Evolutionary conservation across 2,888 invertebrate species (phyloP).

Genomic region (Dromius quadrimaculatus): DNA sequence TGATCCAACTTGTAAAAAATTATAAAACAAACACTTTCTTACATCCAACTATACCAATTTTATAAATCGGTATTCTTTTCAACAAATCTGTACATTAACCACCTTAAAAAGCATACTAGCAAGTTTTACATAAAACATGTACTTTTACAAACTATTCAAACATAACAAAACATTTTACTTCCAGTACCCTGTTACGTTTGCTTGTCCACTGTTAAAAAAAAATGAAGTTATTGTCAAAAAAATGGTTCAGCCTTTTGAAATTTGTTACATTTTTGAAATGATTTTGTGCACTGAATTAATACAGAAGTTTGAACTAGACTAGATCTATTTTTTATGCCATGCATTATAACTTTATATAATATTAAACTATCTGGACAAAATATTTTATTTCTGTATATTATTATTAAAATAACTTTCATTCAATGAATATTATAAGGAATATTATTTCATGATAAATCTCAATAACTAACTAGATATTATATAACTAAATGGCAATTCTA

Average conservation of each 20-base stretch:
- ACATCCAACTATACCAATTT: constrained; percentile 34
- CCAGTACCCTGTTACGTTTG: constrained; percentile 43
- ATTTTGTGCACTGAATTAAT: constrained; percentile 50
- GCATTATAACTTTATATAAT: constrained; percentile 34
- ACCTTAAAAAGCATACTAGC: constrained; percentile 35
- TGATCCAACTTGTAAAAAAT: constrained; percentile 50
- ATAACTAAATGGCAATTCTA: constrained; percentile 43
- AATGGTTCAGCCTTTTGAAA: constrained; percentile 20
- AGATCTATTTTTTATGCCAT: constrained; percentile 48
- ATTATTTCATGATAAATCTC: constrained; percentile 24
- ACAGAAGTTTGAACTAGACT: constrained; percentile 45
- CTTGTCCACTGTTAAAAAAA: constrained; percentile 19
- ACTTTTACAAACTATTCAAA: constrained; percentile 15
- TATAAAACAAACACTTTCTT: constrained; percentile 42
- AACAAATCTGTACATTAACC: constrained; percentile 45
- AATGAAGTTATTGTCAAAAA: constrained; percentile 25
- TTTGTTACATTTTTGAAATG: constrained; percentile 24
- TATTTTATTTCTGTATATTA: constrained; percentile 38
- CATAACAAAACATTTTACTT: constrained; percentile 39
- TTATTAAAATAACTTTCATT: constrained; percentile 39
- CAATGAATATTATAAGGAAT: constrained; percentile 20
- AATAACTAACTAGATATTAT: constrained; percentile 8
- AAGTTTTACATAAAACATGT: not conserved
- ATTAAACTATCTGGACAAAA: constrained; percentile 41
- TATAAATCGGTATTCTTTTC: constrained; percentile 33